Base-by-base conservation (phyloP, 2,797 vertebrate species). In the Sebastes ruberrimus region DNA sequence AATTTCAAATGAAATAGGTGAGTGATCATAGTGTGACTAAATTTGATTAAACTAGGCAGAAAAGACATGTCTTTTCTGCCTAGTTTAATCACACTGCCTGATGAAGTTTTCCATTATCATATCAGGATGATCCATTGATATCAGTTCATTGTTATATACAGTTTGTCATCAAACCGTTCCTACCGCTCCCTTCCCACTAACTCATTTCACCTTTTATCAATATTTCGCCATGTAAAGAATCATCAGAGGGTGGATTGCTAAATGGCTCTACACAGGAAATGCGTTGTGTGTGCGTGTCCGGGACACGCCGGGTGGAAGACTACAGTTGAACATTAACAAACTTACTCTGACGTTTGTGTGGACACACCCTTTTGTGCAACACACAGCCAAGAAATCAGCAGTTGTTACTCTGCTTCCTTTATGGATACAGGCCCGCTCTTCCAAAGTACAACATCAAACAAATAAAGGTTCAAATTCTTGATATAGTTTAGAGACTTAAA, bases 311-410 rank as follows among this genome's bases (percentile, higher is more conserved):
- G 1, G 38, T 69, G 76, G 76, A 89, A 87, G 80, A 70, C 42
- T 74, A 75, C 78, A 25, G 14, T 46, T 59, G 5, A 7, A 69
- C 83, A 82, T 71, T 81, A 80, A 82, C 38, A 71, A 82, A 84
- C 80, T 67, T 76, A 53, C 35, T 74, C 38, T 92, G 84, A 88
- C 87, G 89, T 75, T 72, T 35, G 74, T 61, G 66, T 46, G 6
- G 65, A 83, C 90, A 80, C 93, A 86, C 89, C 90, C 78, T 83
- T 93, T 79, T 90, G 46, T 84, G 88, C 74, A 92, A 92, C 67
- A 82, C 4, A 4, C 46, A 18, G 11, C 27, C 8, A n/a, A 71
- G 23, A 80, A 60, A 35, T 56, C 70, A 78, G 6, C 59, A 73
- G 56, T 27, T 79, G 63, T 65, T 66, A 7, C n/a, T 62, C 14